Percentiles rank a stretch among this genome's conserved stretches.
Evolutionary conservation across 2,888 invertebrate genomes (phyloP).

Genomic region (Bimastos eiseni): DNA sequence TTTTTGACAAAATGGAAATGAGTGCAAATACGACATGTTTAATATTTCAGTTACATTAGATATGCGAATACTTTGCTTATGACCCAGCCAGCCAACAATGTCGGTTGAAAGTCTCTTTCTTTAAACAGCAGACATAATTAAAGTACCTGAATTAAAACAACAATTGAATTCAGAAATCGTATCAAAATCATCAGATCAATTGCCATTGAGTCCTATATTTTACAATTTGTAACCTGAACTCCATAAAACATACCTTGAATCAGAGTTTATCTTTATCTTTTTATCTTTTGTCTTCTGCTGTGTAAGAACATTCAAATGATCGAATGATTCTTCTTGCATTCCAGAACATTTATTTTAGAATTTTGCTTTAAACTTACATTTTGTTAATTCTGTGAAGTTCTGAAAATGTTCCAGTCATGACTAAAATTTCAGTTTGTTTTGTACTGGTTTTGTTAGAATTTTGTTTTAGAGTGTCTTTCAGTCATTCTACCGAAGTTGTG

Average conservation of each 20-base stretch:
- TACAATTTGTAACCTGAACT: too few species aligned
- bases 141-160: not conserved
- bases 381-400: not conserved
- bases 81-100: too few species aligned
- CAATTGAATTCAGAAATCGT: not conserved
- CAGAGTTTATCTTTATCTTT: not conserved
- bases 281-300: constrained; percentile 3
- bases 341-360: not conserved
- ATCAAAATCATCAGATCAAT: not conserved
- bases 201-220: not conserved
- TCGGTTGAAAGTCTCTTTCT: not conserved
- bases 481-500: not conserved
- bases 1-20: not conserved
- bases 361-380: not conserved
- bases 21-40: not conserved
- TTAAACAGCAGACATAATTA: not conserved
- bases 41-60: not conserved
- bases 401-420: too few species aligned
- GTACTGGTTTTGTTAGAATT: not conserved
- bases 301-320: not conserved
- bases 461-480: not conserved
- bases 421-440: not conserved
- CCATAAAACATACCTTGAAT: too few species aligned
- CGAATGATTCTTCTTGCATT: not conserved
- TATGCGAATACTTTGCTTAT: not conserved